phyloP scores from a whole-genome alignment of 2,797 vertebrate species.

The Mormyrus proboscirostris region DNA sequence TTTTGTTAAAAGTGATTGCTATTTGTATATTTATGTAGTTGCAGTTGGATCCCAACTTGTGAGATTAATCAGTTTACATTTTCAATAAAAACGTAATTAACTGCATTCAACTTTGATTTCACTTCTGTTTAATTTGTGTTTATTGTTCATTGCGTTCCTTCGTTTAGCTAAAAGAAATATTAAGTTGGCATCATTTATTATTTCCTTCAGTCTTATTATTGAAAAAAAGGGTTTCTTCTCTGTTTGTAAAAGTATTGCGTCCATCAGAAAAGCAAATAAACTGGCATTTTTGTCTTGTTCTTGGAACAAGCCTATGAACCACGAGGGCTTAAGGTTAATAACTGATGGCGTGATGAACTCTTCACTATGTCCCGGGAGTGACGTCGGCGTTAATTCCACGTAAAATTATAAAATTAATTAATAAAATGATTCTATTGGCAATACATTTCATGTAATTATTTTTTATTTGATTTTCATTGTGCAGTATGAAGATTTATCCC shows the following conservation, averaged over 20 bases:
- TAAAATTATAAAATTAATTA: background rate
- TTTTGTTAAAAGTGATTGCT: background rate
- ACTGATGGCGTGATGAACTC: background rate
- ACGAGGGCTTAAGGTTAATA: background rate
- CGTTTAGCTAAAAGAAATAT: background rate
- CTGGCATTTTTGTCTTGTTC: background rate
- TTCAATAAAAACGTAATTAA: background rate
- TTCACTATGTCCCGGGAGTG: background rate
- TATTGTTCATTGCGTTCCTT: background rate
- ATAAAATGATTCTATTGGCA: background rate
- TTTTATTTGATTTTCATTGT: slow-evolving; percentile 8
- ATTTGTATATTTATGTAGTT: background rate
- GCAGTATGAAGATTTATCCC: slow-evolving; percentile 87
- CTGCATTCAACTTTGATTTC: background rate
- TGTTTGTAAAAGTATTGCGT: background rate
- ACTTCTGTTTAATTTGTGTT: background rate
- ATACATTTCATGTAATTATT: background rate
- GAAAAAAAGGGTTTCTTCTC: background rate
- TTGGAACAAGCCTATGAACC: background rate
- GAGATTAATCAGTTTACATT: background rate
- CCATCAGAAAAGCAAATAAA: background rate
- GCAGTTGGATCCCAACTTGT: background rate
- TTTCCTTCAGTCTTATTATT: background rate
- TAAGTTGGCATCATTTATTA: background rate
- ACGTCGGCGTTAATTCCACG: background rate